These are phyloP conservation scores for Eulemur mongoz DNA, from an alignment of 2,797 vertebrate species.

Conservation along the genomic window DNA sequence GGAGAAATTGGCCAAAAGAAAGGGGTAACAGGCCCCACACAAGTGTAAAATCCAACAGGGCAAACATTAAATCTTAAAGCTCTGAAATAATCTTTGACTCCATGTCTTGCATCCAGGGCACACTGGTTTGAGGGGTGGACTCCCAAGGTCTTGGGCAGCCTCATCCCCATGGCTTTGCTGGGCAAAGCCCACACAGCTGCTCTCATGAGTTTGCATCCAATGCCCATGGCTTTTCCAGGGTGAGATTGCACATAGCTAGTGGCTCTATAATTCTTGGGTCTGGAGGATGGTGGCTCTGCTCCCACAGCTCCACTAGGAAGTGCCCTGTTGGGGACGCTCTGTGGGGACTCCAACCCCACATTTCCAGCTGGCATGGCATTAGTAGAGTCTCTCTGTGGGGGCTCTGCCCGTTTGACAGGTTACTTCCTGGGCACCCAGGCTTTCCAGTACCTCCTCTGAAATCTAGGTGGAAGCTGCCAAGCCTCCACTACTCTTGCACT, in stretches of 20 bases:
- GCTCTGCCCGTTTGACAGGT: background rate
- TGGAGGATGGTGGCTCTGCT: background rate
- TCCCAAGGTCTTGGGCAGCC: background rate
- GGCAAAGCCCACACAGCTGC: background rate
- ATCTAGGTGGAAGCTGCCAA: background rate
- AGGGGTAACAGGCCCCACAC: background rate
- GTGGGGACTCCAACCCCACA: background rate
- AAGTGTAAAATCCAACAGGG: background rate
- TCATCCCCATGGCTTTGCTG: background rate
- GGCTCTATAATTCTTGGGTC: background rate
- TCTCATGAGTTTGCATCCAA: background rate
- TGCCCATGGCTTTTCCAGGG: background rate
- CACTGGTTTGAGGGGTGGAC: background rate
- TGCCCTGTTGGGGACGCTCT: background rate
- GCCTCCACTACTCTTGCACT: background rate
- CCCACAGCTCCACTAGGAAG: background rate
- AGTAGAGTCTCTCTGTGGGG: background rate
- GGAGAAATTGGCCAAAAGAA: background rate
- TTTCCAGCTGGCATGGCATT: background rate
- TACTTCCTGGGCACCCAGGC: background rate
- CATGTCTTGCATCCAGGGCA: background rate
- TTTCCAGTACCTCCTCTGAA: background rate
- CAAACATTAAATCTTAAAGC: background rate
- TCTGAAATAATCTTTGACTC: background rate
- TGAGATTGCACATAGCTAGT: background rate